Base-by-base conservation (phyloP, 2,113 vertebrate species). In the Chloropsis hardwickii region DNA sequence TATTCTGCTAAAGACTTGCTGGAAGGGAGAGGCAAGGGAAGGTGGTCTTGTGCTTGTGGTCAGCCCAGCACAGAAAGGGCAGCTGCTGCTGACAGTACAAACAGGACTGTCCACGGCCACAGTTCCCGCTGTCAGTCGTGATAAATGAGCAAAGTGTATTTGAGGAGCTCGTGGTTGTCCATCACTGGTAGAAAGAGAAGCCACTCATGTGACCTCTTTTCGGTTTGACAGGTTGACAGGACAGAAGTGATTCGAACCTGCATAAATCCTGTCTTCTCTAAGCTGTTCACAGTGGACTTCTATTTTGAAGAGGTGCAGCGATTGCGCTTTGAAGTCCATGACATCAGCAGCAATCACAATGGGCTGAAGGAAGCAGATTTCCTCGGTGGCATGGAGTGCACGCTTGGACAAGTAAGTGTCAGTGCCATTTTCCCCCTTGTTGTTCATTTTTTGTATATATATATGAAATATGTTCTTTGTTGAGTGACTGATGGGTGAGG, bases 261-360 rank as follows among this genome's bases (percentile, higher is more conserved):
- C 76, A 98, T 99, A 86, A 99, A 99, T 92, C 99, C 99, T 0
- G 96, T 99, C 65, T 99, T 99, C 98, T 99, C 99, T 33, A 99
- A 99, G 96, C 98, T 99, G 58, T 99, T 99, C 95, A 99, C 99
- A 0, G 97, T 99, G 95, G 99, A 99, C 94, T 99, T 99, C 96
- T 99, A 99, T 83, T 99, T 99, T 58, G 99, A 99, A 94, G 99
- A 99, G 94, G 99, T 99, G 45, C 99, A 99, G 96, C 98, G 99
- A 10, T 90, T 99, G 79, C 97, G 99, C 14, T 99, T 98, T 51
- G 99, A 99, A 93, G 98, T 99, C 44, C 98, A 98, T 6, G 99
- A 99, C 96, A 99, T 99, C 58, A 99, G 98, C 98, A 99, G 98
- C 97, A 98, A 98, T 88, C 98, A 99, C 97, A 99, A 99, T 18